These are phyloP conservation scores for Salvelinus alpinus DNA, from an alignment of 2,113 vertebrate species.

Conservation along the genomic window DNA sequence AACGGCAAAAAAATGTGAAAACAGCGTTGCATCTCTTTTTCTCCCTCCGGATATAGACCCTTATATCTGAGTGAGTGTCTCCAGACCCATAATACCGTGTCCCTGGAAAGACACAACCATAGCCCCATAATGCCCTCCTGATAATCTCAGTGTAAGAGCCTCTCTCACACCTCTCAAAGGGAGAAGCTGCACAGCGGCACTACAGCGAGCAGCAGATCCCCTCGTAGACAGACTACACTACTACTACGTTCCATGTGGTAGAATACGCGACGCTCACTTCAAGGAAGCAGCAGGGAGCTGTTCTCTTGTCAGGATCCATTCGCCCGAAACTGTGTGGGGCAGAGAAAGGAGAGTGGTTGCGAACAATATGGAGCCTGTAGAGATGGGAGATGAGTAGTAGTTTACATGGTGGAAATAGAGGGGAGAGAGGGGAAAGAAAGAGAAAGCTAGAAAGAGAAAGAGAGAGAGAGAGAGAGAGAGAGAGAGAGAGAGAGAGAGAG, in stretches of 20 bases:
- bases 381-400: not conserved
- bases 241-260: too few relatives aligned
- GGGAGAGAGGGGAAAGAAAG: not conserved
- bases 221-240: not conserved
- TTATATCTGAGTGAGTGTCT: not conserved
- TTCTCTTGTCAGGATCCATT: too few relatives aligned
- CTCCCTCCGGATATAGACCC: too few relatives aligned
- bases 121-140: not conserved
- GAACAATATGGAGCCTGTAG: not conserved
- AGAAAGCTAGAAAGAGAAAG: not conserved
- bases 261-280: too few relatives aligned
- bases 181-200: too few relatives aligned
- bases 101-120: too few relatives aligned
- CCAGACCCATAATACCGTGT: not conserved
- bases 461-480: too few relatives aligned
- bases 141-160: not conserved
- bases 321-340: not conserved
- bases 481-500: not conserved
- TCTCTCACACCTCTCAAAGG: too few relatives aligned
- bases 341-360: not conserved
- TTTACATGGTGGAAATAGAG: conserved; percentile 16
- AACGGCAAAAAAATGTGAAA: too few relatives aligned
- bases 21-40: too few relatives aligned
- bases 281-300: too few relatives aligned
- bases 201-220: not conserved